Evolutionary conservation across 2,113 vertebrate genomes (phyloP).

Genomic region (Melanerpes formicivorus): DNA sequence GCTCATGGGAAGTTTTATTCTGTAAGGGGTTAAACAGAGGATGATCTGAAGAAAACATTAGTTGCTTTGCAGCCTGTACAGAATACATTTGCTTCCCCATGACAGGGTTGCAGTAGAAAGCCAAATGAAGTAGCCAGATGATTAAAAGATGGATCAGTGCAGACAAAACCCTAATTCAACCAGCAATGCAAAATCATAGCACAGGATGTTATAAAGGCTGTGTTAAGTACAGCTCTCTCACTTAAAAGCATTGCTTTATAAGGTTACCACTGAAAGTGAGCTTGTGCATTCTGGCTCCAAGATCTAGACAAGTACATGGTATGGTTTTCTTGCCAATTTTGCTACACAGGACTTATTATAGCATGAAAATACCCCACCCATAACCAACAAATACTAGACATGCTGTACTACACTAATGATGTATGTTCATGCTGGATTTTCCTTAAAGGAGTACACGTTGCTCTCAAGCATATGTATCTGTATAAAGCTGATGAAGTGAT

Average conservation of each 20-base stretch:
- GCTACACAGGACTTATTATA: slow-evolving; percentile 39
- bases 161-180: not conserved
- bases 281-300: slow-evolving; percentile 9
- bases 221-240: not conserved
- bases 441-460: not conserved
- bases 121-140: not conserved
- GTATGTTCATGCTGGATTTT: not conserved
- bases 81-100: not conserved
- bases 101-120: not conserved
- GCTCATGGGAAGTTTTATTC: not conserved
- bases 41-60: not conserved
- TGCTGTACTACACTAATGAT: not conserved
- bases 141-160: not conserved
- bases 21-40: not conserved
- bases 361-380: slow-evolving; percentile 33
- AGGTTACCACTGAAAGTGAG: slow-evolving; percentile 28
- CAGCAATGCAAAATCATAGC: not conserved
- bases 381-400: slow-evolving; percentile 30
- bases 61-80: not conserved
- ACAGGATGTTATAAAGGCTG: not conserved
- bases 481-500: not conserved
- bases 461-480: not conserved
- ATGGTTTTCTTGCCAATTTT: slow-evolving; percentile 37
- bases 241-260: slow-evolving; percentile 61
- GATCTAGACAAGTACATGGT: slow-evolving; percentile 11